These are phyloP conservation scores for Tricholaema leucomelas DNA, from an alignment of 2,113 vertebrate species.

Conservation along the genomic window DNA sequence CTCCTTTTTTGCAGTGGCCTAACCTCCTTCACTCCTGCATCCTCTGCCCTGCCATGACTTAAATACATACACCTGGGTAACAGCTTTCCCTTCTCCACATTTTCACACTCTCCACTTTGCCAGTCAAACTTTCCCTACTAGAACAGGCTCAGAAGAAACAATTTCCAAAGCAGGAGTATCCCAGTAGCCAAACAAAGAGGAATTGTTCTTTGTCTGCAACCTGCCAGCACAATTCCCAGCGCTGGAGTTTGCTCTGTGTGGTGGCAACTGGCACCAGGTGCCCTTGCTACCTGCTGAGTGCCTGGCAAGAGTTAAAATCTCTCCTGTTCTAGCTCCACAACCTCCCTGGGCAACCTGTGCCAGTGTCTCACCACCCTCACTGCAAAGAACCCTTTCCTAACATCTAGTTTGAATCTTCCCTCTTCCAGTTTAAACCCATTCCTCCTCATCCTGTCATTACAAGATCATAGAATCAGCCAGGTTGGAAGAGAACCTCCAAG, in stretches of 20 bases:
- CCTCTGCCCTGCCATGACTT: neutral
- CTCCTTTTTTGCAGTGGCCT: neutral
- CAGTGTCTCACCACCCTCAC: too few relatives aligned
- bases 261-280: neutral
- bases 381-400: too few relatives aligned
- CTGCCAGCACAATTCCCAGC: neutral
- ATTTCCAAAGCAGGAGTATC: neutral
- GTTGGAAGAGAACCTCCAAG: too few relatives aligned
- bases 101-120: neutral
- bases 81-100: neutral
- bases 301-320: neutral
- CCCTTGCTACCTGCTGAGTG: neutral
- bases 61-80: neutral
- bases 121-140: neutral
- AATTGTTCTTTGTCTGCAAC: neutral
- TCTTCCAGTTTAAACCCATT: too few relatives aligned
- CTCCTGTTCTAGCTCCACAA: neutral
- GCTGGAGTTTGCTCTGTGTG: neutral
- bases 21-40: neutral
- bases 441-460: too few relatives aligned
- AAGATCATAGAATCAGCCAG: too few relatives aligned
- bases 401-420: too few relatives aligned
- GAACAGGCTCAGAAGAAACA: neutral
- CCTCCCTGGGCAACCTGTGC: too few relatives aligned
- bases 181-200: neutral